These are phyloP conservation scores for Esox niger DNA, from an alignment of 2,113 vertebrate genomes.

Conservation along the genomic window DNA sequence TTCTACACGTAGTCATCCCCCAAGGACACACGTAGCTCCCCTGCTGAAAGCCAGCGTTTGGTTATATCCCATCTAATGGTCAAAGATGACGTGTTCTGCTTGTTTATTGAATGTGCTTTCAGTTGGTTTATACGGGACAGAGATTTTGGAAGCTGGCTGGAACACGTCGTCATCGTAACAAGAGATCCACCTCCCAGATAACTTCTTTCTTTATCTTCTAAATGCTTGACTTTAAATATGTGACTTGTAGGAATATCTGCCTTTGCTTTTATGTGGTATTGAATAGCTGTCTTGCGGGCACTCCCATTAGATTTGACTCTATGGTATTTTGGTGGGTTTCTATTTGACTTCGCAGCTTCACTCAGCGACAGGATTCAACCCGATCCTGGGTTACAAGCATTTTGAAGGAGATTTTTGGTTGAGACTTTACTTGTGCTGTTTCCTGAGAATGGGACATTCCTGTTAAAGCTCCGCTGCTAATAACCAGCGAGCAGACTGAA, in stretches of 20 bases:
- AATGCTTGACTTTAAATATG: background rate
- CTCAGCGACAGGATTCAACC: no score
- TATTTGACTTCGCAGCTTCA: slow-evolving; percentile 1
- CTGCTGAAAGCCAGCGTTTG: slow-evolving; percentile 1
- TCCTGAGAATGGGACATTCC: no score
- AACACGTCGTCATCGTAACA: background rate
- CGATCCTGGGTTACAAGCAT: no score
- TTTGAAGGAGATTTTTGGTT: no score
- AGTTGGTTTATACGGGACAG: background rate
- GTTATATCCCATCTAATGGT: background rate
- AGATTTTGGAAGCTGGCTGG: background rate
- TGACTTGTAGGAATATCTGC: slow-evolving; percentile 23
- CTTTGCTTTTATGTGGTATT: slow-evolving; percentile 9
- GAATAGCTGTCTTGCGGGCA: background rate
- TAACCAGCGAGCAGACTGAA: no score
- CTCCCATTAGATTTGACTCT: background rate
- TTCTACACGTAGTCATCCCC: background rate
- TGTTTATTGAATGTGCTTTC: slow-evolving; percentile 10
- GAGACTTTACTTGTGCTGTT: no score
- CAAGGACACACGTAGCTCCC: background rate
- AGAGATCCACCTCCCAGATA: slow-evolving; percentile 9
- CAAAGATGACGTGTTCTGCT: background rate
- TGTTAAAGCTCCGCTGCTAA: no score
- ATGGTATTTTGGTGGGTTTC: background rate
- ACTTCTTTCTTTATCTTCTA: background rate